A percentile compares a stretch with the other conserved stretches of the same genome.
phyloP scores from a whole-genome alignment of 2,888 invertebrate species.

The Stenchaetothrips biformis region DNA sequence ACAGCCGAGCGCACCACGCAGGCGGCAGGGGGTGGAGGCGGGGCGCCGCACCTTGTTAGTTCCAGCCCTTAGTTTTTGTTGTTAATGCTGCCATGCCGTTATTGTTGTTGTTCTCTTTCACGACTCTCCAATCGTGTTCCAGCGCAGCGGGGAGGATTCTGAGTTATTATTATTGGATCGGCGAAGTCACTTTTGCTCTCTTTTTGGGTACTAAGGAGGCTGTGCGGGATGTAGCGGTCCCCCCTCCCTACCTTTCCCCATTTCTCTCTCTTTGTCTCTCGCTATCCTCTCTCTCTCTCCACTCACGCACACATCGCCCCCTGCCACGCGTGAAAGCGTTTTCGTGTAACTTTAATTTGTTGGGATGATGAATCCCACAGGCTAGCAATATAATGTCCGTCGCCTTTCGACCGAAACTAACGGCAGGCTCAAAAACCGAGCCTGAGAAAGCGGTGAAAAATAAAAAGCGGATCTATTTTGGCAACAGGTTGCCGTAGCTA shows the following conservation, averaged over 20 bases:
- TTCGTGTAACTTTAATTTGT: neutral
- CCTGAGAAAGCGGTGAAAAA: too few species aligned
- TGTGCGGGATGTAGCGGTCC: neutral
- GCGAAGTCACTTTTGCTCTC: conserved; percentile 4
- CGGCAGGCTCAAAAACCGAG: too few species aligned
- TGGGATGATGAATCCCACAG: neutral
- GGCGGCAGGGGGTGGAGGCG: too few species aligned
- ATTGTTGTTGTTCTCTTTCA: too few species aligned
- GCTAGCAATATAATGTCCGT: neutral
- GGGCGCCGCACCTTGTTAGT: too few species aligned
- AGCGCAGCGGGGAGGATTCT: neutral
- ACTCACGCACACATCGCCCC: neutral
- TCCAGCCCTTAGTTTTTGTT: too few species aligned
- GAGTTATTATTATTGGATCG: conserved; percentile 3
- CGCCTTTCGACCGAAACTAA: too few species aligned
- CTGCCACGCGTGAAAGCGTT: neutral
- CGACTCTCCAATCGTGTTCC: too few species aligned
- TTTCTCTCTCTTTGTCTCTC: conserved; percentile 23
- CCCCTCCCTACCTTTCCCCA: conserved; percentile 29
- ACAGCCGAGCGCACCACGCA: too few species aligned
- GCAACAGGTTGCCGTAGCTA: too few species aligned
- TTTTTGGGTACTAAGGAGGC: neutral
- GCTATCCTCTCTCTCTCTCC: neutral
- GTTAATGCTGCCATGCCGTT: too few species aligned
- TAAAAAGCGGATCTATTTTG: too few species aligned